Base-by-base conservation (phyloP, 2,113 vertebrate species). In the Pollimyrus isidori region DNA sequence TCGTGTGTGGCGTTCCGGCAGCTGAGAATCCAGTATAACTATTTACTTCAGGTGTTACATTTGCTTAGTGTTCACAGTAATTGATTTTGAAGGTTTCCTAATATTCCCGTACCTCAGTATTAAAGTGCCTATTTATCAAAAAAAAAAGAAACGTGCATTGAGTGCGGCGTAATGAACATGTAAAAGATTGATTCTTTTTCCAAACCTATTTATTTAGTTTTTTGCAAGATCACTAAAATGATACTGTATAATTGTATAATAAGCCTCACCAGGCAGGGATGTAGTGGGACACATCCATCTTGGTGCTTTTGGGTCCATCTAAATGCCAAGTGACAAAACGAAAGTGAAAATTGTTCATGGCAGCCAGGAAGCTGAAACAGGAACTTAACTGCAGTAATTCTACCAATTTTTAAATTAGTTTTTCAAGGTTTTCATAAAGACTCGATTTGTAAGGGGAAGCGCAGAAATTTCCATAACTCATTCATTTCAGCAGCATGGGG, bases 401-500 rank as follows among this genome's bases (percentile, higher is more conserved):
- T 11, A 69, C 10, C n/a, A 13, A 2, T 69, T 65, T 26, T 10
- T 1, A 26, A 6, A 21, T 7, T 3, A 3, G 4, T 69, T 26
- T 35, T n/a, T 58, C 4, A 26, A 35, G 76, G 5, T 35, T 58
- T 89, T 89, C 13, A 26, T 26, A 4, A 83, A 50, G n/a, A n/a
- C 42, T 45, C 7, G 7, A 13, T 45, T 35, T 35, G 15, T 82
- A 39, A 30, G n/a, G 13, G 30, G 73, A 82, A 89, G 53, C 30
- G 39, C 30, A 58, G 88, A 89, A 56, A 76, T 52, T 58, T 83
- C 30, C 88, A 80, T 48, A 49, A 26, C 23, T 87, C 69, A 62
- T 88, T 90, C 52, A 46, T 62, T 17, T 82, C 19, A 87, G 49
- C 90, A 62, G 90, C 48, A 56, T 35, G 73, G 65, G 80, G 89